These are phyloP conservation scores for Fabriciana adippe DNA, from an alignment of 2,888 invertebrate genomes.

Conservation along the genomic window DNA sequence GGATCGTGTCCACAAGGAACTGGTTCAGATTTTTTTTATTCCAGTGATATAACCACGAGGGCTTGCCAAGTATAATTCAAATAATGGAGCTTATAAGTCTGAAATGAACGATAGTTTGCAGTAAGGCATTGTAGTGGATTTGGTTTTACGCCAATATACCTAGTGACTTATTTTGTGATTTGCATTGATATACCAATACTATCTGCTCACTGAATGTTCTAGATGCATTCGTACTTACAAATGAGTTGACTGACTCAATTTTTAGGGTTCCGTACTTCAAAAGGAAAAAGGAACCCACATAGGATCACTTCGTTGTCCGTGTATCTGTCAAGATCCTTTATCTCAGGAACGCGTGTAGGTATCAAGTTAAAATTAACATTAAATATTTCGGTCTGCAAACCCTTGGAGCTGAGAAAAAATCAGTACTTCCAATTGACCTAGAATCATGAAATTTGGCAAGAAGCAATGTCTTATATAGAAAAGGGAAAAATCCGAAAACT, in stretches of 20 bases:
- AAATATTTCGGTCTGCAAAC: too few species aligned
- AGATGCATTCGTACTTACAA: neutral
- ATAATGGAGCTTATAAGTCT: constrained; percentile 39
- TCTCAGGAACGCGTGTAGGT: too few species aligned
- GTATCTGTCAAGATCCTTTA: too few species aligned
- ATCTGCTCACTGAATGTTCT: constrained; percentile 4
- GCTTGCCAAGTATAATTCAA: constrained; percentile 54
- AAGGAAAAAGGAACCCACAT: too few species aligned
- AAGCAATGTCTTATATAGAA: too few species aligned
- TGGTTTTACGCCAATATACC: constrained; percentile 34
- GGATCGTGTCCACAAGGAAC: constrained; percentile 34
- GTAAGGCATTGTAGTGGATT: constrained; percentile 34
- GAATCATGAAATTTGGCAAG: too few species aligned
- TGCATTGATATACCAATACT: neutral
- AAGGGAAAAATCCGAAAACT: too few species aligned
- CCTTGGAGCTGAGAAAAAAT: too few species aligned
- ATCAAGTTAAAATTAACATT: neutral
- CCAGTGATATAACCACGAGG: constrained; percentile 47
- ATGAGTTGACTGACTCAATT: neutral
- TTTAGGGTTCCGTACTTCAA: neutral
- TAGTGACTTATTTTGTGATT: constrained; percentile 32
- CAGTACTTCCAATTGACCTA: too few species aligned
- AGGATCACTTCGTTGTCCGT: too few species aligned
- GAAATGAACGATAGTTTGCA: constrained; percentile 38
- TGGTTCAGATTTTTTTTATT: constrained; percentile 44